These are phyloP conservation scores for Pocillopora verrucosa DNA, from an alignment of 64 coral and sea anemone genomes.

Conservation along the genomic window DNA sequence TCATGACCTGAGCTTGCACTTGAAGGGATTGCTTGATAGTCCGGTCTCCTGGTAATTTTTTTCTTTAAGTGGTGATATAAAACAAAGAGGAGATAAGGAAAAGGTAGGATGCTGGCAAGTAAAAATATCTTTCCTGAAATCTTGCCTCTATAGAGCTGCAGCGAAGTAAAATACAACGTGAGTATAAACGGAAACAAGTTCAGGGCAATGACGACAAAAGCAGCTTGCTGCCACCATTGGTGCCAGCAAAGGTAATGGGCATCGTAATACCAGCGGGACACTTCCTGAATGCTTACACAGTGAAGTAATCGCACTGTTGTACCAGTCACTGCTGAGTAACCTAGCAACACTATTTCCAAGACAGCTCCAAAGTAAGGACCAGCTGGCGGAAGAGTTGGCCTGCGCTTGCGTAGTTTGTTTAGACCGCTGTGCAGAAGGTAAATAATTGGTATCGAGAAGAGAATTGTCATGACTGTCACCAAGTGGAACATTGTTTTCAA, in stretches of 20 bases:
- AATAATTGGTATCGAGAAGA: neutral
- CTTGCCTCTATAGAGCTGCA: neutral
- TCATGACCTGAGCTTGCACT: neutral
- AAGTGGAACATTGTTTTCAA: neutral
- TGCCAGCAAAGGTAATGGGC: neutral
- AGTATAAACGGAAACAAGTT: constrained; percentile 40
- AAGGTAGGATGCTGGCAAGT: constrained; percentile 1
- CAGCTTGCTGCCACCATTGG: constrained; percentile 48
- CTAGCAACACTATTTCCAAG: constrained; percentile 47
- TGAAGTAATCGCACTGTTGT: constrained; percentile 23
- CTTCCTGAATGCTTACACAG: constrained; percentile 19
- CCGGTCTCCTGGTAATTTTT: neutral
- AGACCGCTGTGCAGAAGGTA: constrained; percentile 27
- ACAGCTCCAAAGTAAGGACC: constrained; percentile 51
- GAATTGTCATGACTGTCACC: neutral
- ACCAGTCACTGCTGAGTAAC: constrained; percentile 20
- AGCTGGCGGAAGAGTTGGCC: neutral
- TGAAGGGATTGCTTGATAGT: neutral
- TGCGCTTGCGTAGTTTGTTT: constrained; percentile 2
- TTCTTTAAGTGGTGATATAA: neutral
- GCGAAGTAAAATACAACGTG: neutral
- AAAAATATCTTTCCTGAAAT: constrained; percentile 39
- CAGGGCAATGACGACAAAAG: neutral
- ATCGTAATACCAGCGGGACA: constrained; percentile 10
- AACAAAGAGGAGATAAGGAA: constrained; percentile 12